Evolutionary conservation across 2,113 vertebrate species (phyloP).

Genomic region (Pomatorhinus ruficollis): DNA sequence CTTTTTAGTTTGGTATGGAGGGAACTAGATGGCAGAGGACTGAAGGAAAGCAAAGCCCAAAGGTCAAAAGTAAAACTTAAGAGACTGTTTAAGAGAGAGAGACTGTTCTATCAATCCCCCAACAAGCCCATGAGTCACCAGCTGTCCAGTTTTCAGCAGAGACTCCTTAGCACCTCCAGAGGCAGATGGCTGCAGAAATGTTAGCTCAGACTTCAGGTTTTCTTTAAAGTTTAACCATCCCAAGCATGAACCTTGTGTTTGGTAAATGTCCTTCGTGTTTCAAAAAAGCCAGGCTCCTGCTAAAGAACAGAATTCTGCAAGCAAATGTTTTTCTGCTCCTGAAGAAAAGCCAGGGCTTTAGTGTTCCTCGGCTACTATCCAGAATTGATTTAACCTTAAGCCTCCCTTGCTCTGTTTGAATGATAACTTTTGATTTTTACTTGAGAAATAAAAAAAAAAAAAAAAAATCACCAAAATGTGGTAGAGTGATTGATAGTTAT

Average conservation of each 20-base stretch:
- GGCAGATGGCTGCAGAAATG: background rate
- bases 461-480: background rate
- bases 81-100: too few species aligned
- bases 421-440: background rate
- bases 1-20: background rate
- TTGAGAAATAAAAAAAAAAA: background rate
- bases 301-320: background rate
- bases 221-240: background rate
- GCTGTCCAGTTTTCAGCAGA: background rate
- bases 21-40: background rate
- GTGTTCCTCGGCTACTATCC: background rate
- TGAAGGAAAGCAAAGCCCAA: background rate
- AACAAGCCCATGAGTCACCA: background rate
- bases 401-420: background rate
- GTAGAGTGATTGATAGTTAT: background rate
- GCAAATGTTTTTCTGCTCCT: background rate
- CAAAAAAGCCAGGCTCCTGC: background rate
- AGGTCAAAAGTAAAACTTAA: background rate
- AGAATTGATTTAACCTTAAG: conserved; percentile 36
- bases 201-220: background rate
- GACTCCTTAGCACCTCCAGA: background rate
- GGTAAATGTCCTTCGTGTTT: background rate
- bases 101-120: background rate
- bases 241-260: background rate
- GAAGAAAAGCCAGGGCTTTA: background rate